Conservation (phyloP, 64 coral and sea anemone genomes). For the Platygyra sinensis region DNA sequence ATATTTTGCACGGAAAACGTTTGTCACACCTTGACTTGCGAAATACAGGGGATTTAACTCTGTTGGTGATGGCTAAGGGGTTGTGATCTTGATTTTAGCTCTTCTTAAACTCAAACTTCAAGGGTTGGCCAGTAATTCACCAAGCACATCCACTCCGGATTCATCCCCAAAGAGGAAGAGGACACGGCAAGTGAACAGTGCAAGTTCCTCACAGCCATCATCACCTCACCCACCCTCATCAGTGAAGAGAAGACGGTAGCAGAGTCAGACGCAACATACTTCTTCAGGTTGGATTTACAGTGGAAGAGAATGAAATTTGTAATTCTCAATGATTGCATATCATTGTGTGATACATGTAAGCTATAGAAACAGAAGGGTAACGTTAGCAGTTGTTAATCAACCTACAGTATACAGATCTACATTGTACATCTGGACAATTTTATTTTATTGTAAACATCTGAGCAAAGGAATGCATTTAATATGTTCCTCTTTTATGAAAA, state of each 20-base stretch:
- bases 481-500: too few species aligned
- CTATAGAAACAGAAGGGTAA: background rate
- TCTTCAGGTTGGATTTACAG: background rate
- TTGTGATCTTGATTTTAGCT: slow-evolving; percentile 60
- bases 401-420: background rate
- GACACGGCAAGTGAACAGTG: slow-evolving; percentile 91
- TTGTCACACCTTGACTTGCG: too few species aligned
- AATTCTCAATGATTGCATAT: background rate
- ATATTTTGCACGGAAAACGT: too few species aligned
- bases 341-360: background rate
- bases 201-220: slow-evolving; percentile 94
- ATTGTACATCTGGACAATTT: too few species aligned
- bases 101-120: slow-evolving; percentile 95
- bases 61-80: background rate
- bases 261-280: background rate
- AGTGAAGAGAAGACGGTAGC: slow-evolving; percentile 89
- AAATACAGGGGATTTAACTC: too few species aligned
- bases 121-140: slow-evolving; percentile 72
- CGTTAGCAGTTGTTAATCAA: background rate
- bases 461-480: too few species aligned
- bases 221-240: slow-evolving; percentile 90
- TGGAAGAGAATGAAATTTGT: background rate
- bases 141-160: slow-evolving; percentile 91
- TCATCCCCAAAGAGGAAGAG: slow-evolving; percentile 98
- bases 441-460: too few species aligned